These are phyloP conservation scores for Drosophila pegasa DNA, from an alignment of 2,888 invertebrate genomes.

Conservation along the genomic window DNA sequence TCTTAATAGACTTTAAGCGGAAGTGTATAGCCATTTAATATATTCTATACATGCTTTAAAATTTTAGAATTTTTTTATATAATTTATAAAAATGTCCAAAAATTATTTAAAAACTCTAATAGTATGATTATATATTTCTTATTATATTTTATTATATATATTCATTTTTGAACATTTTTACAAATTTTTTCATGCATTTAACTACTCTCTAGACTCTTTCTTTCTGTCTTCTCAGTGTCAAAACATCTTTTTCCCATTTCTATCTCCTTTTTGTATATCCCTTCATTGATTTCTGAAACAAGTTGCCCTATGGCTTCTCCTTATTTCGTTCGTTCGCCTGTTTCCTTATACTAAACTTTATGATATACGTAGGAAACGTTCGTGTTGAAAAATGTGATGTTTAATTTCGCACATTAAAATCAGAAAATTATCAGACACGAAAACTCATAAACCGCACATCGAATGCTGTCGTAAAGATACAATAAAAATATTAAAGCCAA, in stretches of 20 bases:
- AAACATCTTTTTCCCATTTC: neutral
- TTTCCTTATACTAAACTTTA: constrained; percentile 45
- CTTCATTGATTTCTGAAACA: neutral
- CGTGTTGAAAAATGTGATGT: constrained; percentile 84
- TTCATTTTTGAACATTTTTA: too few species aligned
- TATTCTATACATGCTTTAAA: too few species aligned
- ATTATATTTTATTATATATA: too few species aligned
- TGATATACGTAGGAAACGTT: constrained; percentile 64
- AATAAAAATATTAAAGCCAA: constrained; percentile 2
- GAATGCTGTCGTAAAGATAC: constrained; percentile 60
- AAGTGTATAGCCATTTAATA: neutral
- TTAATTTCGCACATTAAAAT: constrained; percentile 84
- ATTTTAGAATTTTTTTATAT: too few species aligned
- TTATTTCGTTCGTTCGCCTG: constrained; percentile 1
- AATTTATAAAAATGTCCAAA: too few species aligned
- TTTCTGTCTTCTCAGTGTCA: neutral
- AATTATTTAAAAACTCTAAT: too few species aligned
- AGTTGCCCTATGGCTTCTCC: neutral
- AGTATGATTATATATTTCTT: too few species aligned
- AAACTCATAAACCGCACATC: constrained; percentile 82
- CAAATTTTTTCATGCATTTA: too few species aligned
- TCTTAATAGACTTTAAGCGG: neutral
- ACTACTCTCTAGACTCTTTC: too few species aligned
- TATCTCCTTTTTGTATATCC: neutral
- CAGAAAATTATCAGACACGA: constrained; percentile 83